Evolutionary conservation across 2,888 invertebrate genomes (phyloP).

Genomic region (Andrena bucephala): DNA sequence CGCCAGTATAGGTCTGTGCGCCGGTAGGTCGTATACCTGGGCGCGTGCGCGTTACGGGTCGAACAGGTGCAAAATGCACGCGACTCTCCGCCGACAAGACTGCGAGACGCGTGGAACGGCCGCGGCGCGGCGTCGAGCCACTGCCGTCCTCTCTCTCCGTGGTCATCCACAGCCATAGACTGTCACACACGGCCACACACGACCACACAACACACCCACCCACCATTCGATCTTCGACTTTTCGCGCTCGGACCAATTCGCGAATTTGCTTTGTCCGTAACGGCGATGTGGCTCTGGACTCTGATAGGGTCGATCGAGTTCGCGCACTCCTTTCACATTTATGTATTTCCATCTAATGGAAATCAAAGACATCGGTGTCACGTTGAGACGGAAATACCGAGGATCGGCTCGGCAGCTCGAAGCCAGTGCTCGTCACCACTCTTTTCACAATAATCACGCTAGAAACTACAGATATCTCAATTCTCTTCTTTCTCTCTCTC

Average conservation of each 20-base stretch:
- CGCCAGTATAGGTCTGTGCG: conserved; percentile 73
- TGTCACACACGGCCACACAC: conserved; percentile 2
- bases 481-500: not conserved
- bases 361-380: not conserved
- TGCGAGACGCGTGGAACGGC: conserved; percentile 39
- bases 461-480: no score
- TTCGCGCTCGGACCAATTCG: conserved; percentile 8
- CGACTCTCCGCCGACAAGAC: conserved; percentile 48
- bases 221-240: conserved; percentile 22
- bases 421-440: no score
- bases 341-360: not conserved
- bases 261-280: not conserved
- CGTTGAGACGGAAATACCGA: not conserved
- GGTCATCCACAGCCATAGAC: not conserved
- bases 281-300: not conserved
- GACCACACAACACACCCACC: not conserved
- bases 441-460: no score
- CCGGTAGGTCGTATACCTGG: conserved; percentile 76
- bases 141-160: not conserved
- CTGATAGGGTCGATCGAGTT: not conserved
- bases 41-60: conserved; percentile 76
- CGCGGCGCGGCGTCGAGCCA: conserved; percentile 18
- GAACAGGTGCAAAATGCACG: conserved; percentile 71
- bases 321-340: not conserved
- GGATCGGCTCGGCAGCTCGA: not conserved